Evolutionary conservation across 2,797 vertebrate genomes (phyloP).

Genomic region (Sebastes nivosus): DNA sequence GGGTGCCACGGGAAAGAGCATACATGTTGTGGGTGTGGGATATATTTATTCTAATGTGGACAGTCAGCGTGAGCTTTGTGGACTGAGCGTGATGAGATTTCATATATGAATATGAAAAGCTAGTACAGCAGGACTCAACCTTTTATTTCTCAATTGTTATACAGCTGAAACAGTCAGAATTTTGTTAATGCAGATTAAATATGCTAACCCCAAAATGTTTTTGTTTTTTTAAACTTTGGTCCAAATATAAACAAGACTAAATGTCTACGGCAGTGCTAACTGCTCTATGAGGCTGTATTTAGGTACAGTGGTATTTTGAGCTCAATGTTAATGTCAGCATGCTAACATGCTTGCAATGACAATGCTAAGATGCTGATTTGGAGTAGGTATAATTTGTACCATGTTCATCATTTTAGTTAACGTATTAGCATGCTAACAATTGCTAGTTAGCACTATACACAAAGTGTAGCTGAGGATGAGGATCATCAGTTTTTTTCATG

Average conservation of each 20-base stretch:
- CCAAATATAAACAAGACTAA: not conserved
- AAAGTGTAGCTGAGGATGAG: not conserved
- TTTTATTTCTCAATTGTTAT: not conserved
- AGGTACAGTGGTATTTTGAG: not conserved
- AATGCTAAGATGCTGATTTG: not conserved
- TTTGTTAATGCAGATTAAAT: conserved; percentile 20
- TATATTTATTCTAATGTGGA: conserved; percentile 20
- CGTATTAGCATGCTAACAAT: not conserved
- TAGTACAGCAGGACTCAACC: not conserved
- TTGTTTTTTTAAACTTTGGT: not conserved
- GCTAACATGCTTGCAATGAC: not conserved
- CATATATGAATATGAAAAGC: not conserved
- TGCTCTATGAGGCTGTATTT: not conserved
- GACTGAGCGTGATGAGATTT: not conserved
- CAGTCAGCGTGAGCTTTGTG: not conserved
- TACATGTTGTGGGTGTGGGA: not conserved
- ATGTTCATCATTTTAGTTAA: not conserved
- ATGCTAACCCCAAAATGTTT: not conserved
- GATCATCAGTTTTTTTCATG: not conserved
- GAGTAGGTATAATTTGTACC: not conserved
- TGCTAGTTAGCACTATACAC: not conserved
- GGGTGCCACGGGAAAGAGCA: not conserved
- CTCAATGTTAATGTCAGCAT: not conserved
- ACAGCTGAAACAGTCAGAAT: not conserved
- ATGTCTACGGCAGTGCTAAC: not conserved